phyloP scores from a whole-genome alignment of 2,113 vertebrate species.

The Gymnocephalus cernua region DNA sequence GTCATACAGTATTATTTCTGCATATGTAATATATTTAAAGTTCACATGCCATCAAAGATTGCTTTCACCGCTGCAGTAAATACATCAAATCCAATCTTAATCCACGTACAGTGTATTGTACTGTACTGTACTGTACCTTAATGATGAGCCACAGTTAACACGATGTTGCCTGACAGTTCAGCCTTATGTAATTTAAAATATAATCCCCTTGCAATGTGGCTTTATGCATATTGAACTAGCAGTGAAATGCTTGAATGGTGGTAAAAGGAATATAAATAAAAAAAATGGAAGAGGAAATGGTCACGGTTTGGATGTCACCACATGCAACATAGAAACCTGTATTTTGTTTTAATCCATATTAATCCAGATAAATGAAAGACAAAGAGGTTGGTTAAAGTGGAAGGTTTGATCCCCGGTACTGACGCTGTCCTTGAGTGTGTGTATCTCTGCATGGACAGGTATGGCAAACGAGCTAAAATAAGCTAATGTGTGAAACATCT shows the following conservation, averaged over 20 bases:
- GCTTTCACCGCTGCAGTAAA: conserved; percentile 12
- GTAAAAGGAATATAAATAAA: not conserved
- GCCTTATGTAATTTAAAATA: conserved; percentile 42
- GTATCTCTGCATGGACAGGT: conserved; percentile 31
- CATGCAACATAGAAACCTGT: not conserved
- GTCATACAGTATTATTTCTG: not conserved
- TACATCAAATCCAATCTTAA: conserved; percentile 31
- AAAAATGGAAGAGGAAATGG: not conserved
- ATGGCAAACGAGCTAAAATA: conserved; percentile 50
- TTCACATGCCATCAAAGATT: conserved; percentile 16
- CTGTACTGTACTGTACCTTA: conserved; percentile 12
- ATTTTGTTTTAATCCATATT: not conserved
- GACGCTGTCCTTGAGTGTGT: not conserved
- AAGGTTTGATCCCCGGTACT: conserved; percentile 6
- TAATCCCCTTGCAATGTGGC: conserved; percentile 33
- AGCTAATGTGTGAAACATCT: conserved; percentile 59
- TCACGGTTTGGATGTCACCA: not conserved
- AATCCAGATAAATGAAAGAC: not conserved
- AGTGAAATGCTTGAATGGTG: conserved; percentile 32
- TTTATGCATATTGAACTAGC: conserved; percentile 23
- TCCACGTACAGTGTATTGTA: conserved; percentile 32
- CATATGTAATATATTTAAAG: not conserved
- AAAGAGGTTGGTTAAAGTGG: not conserved
- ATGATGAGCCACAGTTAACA: conserved; percentile 39
- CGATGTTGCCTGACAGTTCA: conserved; percentile 49